Base-by-base conservation (phyloP, 2,797 vertebrate species). In the Ptychadena robeensis region DNA sequence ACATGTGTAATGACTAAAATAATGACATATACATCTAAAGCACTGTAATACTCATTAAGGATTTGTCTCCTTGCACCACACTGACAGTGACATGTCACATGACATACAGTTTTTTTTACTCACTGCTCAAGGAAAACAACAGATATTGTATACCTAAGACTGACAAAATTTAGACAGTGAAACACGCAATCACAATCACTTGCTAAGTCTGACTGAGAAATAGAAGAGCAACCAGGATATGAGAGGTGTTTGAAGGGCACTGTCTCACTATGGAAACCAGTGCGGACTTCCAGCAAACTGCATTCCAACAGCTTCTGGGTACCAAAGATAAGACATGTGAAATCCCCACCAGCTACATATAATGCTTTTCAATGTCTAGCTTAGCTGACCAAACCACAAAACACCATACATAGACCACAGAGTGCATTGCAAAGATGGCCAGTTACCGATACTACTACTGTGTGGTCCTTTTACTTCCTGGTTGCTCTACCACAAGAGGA, bases 91-190 rank as follows among this genome's bases (percentile, higher is more conserved):
- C n/a, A 25, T 63, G 1, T 34, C 80, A 57, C 66, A 73, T 0
- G 3, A 85, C 53, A 83, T 75, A 85, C 69, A 76, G 25, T 74
- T 84, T 80, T 75, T 77, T 79, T 85, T 79, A 73, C 64, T 87
- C 65, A 0, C 76, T 76, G 28, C 3, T 44, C 69, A 79, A 73
- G 22, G 38, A 37, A 82, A 82, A 76, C n/a, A 3, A 82, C 82
- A 73, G 59, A 82, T 80, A 61, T 25, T 61, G 59, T 61, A 79
- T 66, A 38, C 8, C 64, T 30, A 80, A 48, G 61, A 79, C 73
- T 25, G 82, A 44, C 48, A 30, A 30, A 11, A 71, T 77, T 80
- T 68, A 2, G 80, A 86, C 35, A 27, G 67, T 81, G 9, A 78
- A 79, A 75, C 78, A 65, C 53, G 25, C 82, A 73, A 10, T 28